A percentile compares a stretch with the other conserved stretches of the same genome.
phyloP scores from a whole-genome alignment of 92 coral and sea anemone genomes.

The Porites divaricata region DNA sequence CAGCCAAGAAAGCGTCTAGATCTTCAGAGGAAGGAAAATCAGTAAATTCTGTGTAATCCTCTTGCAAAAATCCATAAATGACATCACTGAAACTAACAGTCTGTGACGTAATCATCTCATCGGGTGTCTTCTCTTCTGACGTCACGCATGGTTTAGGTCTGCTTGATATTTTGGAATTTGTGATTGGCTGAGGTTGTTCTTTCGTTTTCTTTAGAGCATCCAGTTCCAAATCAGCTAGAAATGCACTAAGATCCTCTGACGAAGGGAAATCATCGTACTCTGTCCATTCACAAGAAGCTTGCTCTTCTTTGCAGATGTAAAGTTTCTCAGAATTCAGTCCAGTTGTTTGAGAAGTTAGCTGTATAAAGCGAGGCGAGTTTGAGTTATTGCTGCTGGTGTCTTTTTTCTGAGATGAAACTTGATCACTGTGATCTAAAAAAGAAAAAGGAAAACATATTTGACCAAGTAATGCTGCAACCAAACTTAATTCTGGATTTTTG shows the following conservation, averaged over 20 bases:
- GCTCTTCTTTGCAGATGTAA: not conserved
- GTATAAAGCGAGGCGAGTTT: not conserved
- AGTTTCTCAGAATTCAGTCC: not conserved
- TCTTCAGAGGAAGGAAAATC: slow-evolving; percentile 74
- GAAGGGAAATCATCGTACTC: slow-evolving; percentile 55
- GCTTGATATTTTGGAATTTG: not conserved
- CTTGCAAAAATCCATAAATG: not conserved
- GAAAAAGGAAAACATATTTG: not conserved
- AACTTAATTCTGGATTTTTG: too few relatives aligned
- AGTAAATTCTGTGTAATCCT: slow-evolving; percentile 22
- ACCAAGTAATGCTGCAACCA: too few relatives aligned
- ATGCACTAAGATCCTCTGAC: slow-evolving; percentile 67
- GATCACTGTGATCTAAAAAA: not conserved
- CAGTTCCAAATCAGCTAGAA: slow-evolving; percentile 65
- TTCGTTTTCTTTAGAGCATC: slow-evolving; percentile 3
- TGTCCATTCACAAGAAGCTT: not conserved
- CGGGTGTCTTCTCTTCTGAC: not conserved
- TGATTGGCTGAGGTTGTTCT: not conserved
- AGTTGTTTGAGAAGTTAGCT: not conserved
- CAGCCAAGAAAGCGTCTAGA: slow-evolving; percentile 67
- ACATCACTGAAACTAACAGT: not conserved
- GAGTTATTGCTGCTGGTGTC: not conserved
- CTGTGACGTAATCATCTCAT: not conserved
- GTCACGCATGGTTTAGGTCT: not conserved
- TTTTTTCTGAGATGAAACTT: not conserved